Evolutionary conservation across 2,113 vertebrate genomes (phyloP).

Genomic region (Anguilla japonica): DNA sequence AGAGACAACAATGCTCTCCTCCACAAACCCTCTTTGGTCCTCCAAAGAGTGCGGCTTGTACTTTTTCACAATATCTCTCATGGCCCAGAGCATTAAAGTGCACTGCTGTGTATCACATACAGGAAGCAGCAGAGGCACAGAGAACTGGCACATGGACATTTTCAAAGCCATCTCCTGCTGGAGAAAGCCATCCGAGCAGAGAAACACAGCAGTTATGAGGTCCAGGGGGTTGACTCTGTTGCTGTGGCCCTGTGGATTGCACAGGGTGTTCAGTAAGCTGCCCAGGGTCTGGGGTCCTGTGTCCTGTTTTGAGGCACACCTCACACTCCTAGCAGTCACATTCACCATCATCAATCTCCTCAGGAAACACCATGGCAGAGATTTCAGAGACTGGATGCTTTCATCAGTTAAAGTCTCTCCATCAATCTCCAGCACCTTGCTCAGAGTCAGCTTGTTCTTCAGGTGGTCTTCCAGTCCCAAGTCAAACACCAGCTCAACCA

Average conservation of each 20-base stretch:
- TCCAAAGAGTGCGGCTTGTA: conserved; percentile 50
- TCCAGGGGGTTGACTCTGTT: conserved; percentile 65
- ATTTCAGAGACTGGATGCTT: too few species aligned
- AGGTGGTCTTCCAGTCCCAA: too few species aligned
- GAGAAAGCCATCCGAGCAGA: conserved; percentile 70
- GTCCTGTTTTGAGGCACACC: neutral
- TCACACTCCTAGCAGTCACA: too few species aligned
- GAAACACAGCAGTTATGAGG: conserved; percentile 68
- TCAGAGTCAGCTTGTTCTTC: too few species aligned
- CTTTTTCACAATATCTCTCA: conserved; percentile 66
- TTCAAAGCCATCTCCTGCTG: conserved; percentile 67
- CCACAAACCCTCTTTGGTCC: conserved; percentile 47
- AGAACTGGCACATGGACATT: conserved; percentile 75
- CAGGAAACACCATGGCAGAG: too few species aligned
- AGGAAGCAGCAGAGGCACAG: conserved; percentile 74
- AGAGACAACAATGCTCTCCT: conserved; percentile 54
- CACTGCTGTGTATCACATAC: conserved; percentile 55
- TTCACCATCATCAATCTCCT: too few species aligned
- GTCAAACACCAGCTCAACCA: too few species aligned
- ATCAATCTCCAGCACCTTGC: too few species aligned
- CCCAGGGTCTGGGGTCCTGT: neutral
- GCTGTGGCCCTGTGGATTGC: neutral
- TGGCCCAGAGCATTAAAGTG: conserved; percentile 69
- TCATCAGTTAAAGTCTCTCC: too few species aligned
- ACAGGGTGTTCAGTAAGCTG: conserved; percentile 1